Evolutionary conservation across 2,888 invertebrate genomes (phyloP), one percentile per base, ranked within the genome.

Genomic region (Eristalis pertinax): DNA sequence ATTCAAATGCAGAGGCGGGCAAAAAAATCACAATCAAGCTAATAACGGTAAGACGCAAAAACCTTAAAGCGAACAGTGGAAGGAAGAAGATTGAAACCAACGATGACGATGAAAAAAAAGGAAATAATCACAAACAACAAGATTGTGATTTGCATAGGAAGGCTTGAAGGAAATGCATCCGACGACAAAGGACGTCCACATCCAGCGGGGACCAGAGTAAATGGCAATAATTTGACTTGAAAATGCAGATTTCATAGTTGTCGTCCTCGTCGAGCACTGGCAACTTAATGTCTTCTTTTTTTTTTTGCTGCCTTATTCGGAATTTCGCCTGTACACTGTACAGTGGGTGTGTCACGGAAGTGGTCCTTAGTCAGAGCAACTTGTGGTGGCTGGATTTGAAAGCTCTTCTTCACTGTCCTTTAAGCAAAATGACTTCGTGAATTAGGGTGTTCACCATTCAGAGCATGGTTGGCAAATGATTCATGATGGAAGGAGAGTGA

Each of bases 91-190:
- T 24, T 62, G 64, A 68, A 62, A 8, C 26, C 22, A 50, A 68
- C 32, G 11, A 68, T n/a, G n/a, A 15, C 4, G 43, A n/a, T n/a
- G 7, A 24, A 11, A 35, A 11, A 35, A 24, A 41, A 63, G 24
- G 60, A 50, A 73, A 50, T n/a, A 15, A 63, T 43, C 22, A n/a
- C 63, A 76, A 76, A 76, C 72, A 80, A 76, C 67, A 63, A 68
- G 63, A 76, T 77, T 81, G 73, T 72, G 63, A 80, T 80, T 84
- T 84, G 76, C 75, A 72, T 76, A 62, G 70, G 75, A 80, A 70
- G 63, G 65, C 75, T 24, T 70, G 2, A n/a, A 56, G 79, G 56
- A 81, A 72, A 84, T 67, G 62, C 60, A 32, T 60, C 35, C 43
- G 60, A 64, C 43, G 70, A 13, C 22, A 13, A 22, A 58, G 50